These are phyloP conservation scores for Polymixis lichenea DNA, from an alignment of 2,888 invertebrate species.

Conservation along the genomic window DNA sequence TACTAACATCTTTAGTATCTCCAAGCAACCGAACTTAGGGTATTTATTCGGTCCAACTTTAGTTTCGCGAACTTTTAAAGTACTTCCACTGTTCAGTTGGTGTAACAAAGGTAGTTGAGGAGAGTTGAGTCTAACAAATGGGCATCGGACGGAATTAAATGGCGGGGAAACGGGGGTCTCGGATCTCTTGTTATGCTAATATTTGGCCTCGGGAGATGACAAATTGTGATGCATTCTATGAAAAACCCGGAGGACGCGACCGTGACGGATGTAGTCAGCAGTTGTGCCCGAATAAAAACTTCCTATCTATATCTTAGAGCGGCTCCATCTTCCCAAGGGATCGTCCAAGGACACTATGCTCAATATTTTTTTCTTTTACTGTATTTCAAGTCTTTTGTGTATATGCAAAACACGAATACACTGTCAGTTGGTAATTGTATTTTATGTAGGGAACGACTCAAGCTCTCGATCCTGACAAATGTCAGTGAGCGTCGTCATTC, in stretches of 20 bases:
- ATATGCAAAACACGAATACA: conserved; percentile 59
- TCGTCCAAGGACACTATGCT: conserved; percentile 5
- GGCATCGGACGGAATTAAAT: conserved; percentile 74
- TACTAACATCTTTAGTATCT: conserved; percentile 70
- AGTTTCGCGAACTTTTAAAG: conserved; percentile 76
- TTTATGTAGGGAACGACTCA: conserved; percentile 48
- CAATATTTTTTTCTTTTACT: conserved; percentile 28
- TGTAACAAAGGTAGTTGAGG: conserved; percentile 76
- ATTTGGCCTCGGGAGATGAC: conserved; percentile 73
- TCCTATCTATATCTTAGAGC: conserved; percentile 59
- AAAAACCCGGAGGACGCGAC: conserved; percentile 53
- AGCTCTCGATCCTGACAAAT: conserved; percentile 57
- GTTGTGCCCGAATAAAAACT: conserved; percentile 55
- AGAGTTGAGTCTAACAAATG: conserved; percentile 75
- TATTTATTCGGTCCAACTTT: conserved; percentile 76
- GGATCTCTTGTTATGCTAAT: conserved; percentile 79
- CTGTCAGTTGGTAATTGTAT: conserved; percentile 54
- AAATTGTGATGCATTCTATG: conserved; percentile 76
- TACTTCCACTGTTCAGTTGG: conserved; percentile 74
- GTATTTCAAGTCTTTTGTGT: conserved; percentile 52
- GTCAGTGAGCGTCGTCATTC: conserved; percentile 41
- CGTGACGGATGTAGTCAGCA: conserved; percentile 54
- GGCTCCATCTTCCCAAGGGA: conserved; percentile 38
- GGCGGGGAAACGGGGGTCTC: conserved; percentile 71
- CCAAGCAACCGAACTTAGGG: conserved; percentile 69